phyloP scores from a whole-genome alignment of 2,888 invertebrate species.

The Micoletzkya japonica region DNA sequence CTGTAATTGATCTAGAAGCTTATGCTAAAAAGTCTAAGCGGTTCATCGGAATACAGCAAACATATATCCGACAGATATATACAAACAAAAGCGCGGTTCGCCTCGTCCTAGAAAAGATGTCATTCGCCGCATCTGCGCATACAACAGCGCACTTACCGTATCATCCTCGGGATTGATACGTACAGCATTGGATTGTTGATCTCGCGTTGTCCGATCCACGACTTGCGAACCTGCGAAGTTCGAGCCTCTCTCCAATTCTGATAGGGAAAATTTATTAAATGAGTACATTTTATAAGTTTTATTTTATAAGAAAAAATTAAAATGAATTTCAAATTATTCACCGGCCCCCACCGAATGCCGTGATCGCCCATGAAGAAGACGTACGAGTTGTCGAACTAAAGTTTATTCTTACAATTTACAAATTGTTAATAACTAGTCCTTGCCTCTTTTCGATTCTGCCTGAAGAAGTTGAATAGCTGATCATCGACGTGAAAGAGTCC shows the following conservation, averaged over 20 bases:
- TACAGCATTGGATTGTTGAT: slow-evolving; percentile 28
- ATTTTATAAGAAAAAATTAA: no score
- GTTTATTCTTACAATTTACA: neutral
- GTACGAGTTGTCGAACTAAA: slow-evolving; percentile 23
- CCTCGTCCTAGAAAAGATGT: neutral
- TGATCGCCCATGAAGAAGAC: slow-evolving; percentile 22
- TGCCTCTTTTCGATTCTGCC: slow-evolving; percentile 34
- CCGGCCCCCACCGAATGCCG: slow-evolving; percentile 24
- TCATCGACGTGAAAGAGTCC: slow-evolving; percentile 43
- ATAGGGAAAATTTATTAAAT: no score
- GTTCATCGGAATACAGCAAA: neutral
- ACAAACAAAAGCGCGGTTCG: neutral
- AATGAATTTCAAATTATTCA: neutral
- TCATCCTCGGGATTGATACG: slow-evolving; percentile 5
- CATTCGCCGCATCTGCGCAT: no score
- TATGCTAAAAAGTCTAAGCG: neutral
- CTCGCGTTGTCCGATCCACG: slow-evolving; percentile 18
- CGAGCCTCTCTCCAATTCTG: no score
- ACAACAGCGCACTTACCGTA: neutral
- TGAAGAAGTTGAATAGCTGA: slow-evolving; percentile 42
- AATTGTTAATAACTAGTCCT: neutral
- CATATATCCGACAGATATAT: no score
- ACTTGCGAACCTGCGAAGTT: slow-evolving; percentile 18
- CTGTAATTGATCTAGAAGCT: neutral
- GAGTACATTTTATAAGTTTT: no score